A percentile compares a stretch with the other conserved stretches of the same genome.
These are phyloP conservation scores for Noctuana brunneofusca DNA, from an alignment of 2,888 invertebrate species.

Conservation along the genomic window DNA sequence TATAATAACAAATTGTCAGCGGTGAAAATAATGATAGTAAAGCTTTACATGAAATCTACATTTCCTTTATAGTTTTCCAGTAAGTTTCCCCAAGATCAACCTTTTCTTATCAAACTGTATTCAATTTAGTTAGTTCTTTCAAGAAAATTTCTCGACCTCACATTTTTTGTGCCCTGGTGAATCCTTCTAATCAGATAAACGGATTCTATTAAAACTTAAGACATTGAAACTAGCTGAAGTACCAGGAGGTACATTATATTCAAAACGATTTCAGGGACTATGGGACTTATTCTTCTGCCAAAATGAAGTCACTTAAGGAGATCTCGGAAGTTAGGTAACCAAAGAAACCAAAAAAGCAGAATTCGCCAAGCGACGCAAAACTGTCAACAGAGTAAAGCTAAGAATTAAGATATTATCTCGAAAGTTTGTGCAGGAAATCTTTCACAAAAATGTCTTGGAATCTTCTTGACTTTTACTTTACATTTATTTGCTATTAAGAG, in stretches of 20 bases:
- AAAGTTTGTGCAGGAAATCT: neutral
- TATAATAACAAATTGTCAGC: too few species aligned
- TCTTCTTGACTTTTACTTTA: too few species aligned
- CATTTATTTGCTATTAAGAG: too few species aligned
- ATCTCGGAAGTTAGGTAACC: neutral
- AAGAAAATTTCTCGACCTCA: slow-evolving; percentile 16
- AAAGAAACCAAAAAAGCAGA: neutral
- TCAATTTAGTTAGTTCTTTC: slow-evolving; percentile 33
- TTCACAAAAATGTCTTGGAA: too few species aligned
- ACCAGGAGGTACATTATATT: slow-evolving; percentile 5
- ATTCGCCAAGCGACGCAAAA: neutral
- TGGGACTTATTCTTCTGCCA: neutral
- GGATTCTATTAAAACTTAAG: slow-evolving; percentile 31
- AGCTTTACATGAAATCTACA: neutral
- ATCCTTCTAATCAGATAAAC: slow-evolving; percentile 29
- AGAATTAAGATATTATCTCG: neutral
- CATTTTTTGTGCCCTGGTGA: slow-evolving; percentile 25
- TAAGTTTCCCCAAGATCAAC: slow-evolving; percentile 14
- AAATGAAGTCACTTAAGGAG: neutral
- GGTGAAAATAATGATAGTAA: neutral
- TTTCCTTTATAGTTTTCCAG: slow-evolving; percentile 5
- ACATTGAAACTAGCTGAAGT: slow-evolving; percentile 23
- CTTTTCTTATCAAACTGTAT: slow-evolving; percentile 33
- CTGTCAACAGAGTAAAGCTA: neutral
- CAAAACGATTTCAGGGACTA: slow-evolving; percentile 10